Evolutionary conservation across 2,113 vertebrate species (phyloP).

Genomic region (Tragelaphus buxtoni): DNA sequence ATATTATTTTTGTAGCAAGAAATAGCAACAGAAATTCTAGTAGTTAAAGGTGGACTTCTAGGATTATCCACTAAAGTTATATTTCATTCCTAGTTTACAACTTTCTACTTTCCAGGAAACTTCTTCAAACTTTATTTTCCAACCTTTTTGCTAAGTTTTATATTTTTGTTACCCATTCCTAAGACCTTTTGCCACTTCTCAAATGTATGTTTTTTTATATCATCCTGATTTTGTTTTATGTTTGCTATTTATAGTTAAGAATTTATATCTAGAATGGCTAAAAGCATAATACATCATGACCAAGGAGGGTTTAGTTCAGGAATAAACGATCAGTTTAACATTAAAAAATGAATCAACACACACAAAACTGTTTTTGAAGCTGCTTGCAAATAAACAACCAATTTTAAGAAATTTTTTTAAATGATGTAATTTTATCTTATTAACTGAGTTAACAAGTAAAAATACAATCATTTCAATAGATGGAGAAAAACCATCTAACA

Average conservation of each 20-base stretch:
- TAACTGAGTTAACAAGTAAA: neutral
- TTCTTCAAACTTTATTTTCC: neutral
- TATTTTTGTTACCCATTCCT: neutral
- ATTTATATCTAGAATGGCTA: neutral
- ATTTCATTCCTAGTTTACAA: neutral
- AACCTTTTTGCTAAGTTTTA: neutral
- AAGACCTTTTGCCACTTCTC: neutral
- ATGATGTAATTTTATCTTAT: neutral
- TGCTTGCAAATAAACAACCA: neutral
- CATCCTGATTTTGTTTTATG: neutral
- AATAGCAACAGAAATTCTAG: neutral
- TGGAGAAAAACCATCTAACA: no score
- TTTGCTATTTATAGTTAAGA: neutral
- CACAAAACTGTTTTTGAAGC: neutral
- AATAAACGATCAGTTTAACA: neutral
- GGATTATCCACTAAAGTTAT: neutral
- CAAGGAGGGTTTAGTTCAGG: neutral
- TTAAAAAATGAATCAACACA: neutral
- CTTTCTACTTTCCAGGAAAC: neutral
- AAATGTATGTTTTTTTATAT: neutral
- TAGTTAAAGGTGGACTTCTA: neutral
- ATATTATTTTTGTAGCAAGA: neutral
- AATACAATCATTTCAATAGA: no score
- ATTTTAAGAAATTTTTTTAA: neutral
- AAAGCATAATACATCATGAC: neutral